These are phyloP conservation scores for Steinernema khuongi DNA, from an alignment of 1,140 invertebrate genomes.

Conservation along the genomic window DNA sequence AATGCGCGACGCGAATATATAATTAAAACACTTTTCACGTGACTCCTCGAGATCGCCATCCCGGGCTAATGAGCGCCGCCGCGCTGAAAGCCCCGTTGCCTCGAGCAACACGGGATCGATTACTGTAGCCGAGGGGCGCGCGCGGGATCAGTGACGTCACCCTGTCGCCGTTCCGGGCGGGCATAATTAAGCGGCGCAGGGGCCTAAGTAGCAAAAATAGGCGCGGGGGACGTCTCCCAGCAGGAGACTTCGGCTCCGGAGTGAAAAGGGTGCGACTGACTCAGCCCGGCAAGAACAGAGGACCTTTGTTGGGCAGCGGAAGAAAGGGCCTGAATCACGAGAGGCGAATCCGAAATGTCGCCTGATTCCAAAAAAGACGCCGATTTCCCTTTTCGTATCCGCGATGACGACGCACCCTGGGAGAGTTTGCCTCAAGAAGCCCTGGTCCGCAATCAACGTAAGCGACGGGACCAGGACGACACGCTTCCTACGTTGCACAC, in stretches of 20 bases:
- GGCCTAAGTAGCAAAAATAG: constrained; percentile 7
- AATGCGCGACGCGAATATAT: constrained; percentile 9
- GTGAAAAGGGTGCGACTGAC: too few species aligned
- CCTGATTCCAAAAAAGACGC: neutral
- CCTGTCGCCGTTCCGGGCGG: neutral
- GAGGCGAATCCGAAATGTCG: neutral
- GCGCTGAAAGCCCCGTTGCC: neutral
- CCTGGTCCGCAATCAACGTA: too few species aligned
- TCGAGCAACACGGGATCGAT: constrained; percentile 4
- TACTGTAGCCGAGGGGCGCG: neutral
- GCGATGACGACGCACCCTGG: too few species aligned
- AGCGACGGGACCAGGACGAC: too few species aligned
- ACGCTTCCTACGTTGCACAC: too few species aligned
- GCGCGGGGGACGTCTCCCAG: too few species aligned
- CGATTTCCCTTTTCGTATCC: too few species aligned
- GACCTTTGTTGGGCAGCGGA: too few species aligned
- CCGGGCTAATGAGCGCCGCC: neutral
- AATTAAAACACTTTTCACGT: constrained; percentile 16
- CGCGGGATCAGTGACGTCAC: constrained; percentile 5
- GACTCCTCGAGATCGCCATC: neutral
- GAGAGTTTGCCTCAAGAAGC: too few species aligned
- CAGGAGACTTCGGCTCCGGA: too few species aligned
- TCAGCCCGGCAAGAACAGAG: neutral
- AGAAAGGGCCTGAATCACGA: neutral
- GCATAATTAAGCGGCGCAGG: neutral